phyloP scores from a whole-genome alignment of 1,140 invertebrate genomes.

The Oncopeltus fasciatus region DNA sequence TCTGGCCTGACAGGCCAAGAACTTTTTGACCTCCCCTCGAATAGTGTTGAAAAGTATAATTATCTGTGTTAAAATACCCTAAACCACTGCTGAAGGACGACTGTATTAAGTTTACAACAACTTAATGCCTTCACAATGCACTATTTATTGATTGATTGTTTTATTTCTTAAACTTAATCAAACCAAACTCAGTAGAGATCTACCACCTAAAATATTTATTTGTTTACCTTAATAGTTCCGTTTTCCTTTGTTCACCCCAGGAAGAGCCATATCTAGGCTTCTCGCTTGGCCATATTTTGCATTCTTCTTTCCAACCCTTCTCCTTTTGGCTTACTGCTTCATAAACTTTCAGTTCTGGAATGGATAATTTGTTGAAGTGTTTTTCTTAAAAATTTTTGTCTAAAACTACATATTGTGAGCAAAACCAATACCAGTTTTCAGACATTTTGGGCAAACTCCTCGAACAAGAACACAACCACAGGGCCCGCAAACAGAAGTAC shows the following conservation, averaged over 20 bases:
- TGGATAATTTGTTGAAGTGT: neutral
- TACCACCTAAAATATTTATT: neutral
- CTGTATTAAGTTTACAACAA: too few relatives aligned
- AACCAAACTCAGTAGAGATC: too few relatives aligned
- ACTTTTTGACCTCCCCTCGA: too few relatives aligned
- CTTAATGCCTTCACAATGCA: too few relatives aligned
- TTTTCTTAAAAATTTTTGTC: neutral
- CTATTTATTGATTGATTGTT: too few relatives aligned
- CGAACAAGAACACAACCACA: neutral
- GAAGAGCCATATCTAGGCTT: neutral
- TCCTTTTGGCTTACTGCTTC: neutral
- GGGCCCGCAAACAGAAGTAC: neutral
- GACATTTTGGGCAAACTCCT: neutral
- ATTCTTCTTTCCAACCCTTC: neutral
- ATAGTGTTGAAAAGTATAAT: too few relatives aligned
- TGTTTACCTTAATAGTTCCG: neutral
- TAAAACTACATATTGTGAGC: neutral
- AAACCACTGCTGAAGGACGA: too few relatives aligned
- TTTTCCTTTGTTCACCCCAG: neutral
- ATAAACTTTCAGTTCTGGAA: neutral
- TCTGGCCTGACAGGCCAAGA: too few relatives aligned
- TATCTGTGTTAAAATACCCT: too few relatives aligned
- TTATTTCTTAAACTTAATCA: too few relatives aligned
- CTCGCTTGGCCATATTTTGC: neutral
- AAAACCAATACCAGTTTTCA: neutral